Evolutionary conservation across 92 coral and sea anemone species (phyloP).

Genomic region (Palythoa grandis): DNA sequence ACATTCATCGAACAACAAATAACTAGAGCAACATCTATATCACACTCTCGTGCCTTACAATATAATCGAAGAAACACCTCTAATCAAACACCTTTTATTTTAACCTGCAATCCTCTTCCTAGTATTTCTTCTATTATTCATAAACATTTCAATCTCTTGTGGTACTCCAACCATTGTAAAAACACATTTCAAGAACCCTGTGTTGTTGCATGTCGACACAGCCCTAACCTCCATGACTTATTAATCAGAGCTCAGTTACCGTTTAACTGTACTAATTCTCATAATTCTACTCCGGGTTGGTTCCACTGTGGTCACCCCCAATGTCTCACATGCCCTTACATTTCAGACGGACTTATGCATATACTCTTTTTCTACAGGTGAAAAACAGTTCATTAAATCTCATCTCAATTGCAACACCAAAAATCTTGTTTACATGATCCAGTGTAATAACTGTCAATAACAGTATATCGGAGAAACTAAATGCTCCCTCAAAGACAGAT

Average conservation of each 20-base stretch:
- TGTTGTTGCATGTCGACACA: slow-evolving; percentile 49
- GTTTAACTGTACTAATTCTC: neutral
- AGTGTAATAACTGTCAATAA: no score
- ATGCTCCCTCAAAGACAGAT: no score
- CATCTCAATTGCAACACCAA: no score
- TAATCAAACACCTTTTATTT: slow-evolving; percentile 15
- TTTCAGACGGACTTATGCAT: no score
- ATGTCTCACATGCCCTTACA: no score
- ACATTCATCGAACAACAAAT: slow-evolving; percentile 49
- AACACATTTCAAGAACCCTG: slow-evolving; percentile 31
- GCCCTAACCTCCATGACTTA: slow-evolving; percentile 53
- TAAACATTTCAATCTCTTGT: slow-evolving; percentile 34
- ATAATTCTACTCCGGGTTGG: slow-evolving; percentile 4
- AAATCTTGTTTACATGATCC: no score
- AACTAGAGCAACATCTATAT: slow-evolving; percentile 26
- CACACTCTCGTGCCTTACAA: slow-evolving; percentile 33
- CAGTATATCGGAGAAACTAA: no score
- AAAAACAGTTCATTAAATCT: no score
- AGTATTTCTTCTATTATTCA: slow-evolving; percentile 18
- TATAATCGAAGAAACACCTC: slow-evolving; percentile 8
- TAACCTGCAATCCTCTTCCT: slow-evolving; percentile 42
- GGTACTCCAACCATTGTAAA: slow-evolving; percentile 51
- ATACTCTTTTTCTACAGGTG: no score
- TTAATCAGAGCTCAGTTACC: slow-evolving; percentile 45
- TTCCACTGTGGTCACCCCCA: no score